A percentile compares a stretch with the other conserved stretches of the same genome.
Evolutionary conservation across 2,113 vertebrate genomes (phyloP).

Genomic region (Eubucco bourcierii): DNA sequence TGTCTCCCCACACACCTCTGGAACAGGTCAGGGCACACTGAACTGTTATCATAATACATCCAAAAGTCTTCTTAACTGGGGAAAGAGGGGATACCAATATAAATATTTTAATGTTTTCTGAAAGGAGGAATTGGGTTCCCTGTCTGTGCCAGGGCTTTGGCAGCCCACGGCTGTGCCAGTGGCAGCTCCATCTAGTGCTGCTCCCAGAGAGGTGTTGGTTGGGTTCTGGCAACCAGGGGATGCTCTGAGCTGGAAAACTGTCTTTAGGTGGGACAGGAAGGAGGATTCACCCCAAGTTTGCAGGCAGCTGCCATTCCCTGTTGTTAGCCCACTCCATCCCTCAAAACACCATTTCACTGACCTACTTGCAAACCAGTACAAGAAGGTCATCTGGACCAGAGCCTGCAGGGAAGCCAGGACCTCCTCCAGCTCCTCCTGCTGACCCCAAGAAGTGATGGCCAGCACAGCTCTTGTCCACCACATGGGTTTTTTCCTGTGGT

Average conservation of each 20-base stretch:
- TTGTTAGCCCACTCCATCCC: not conserved
- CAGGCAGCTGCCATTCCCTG: not conserved
- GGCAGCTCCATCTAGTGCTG: constrained; percentile 7
- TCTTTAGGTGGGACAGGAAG: rapidly evolving
- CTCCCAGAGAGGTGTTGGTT: not conserved
- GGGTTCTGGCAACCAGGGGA: not conserved
- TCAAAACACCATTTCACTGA: rapidly evolving
- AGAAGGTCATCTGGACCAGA: rapidly evolving
- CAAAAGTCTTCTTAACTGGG: not conserved
- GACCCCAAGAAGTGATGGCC: rapidly evolving
- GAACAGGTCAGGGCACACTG: not conserved
- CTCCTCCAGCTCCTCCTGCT: not conserved
- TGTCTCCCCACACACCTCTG: not conserved
- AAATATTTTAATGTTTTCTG: too few species aligned
- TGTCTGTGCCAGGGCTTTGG: too few species aligned
- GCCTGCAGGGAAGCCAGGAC: not conserved
- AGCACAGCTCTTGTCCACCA: rapidly evolving
- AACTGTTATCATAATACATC: not conserved
- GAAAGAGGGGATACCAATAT: not conserved
- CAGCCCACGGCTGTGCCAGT: not conserved
- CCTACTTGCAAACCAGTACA: rapidly evolving
- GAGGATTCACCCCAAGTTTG: rapidly evolving
- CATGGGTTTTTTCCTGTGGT: rapidly evolving
- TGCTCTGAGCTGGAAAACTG: not conserved
- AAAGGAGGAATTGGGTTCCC: rapidly evolving